These are phyloP conservation scores for Macaria liturata DNA, from an alignment of 2,888 invertebrate species.

Conservation along the genomic window DNA sequence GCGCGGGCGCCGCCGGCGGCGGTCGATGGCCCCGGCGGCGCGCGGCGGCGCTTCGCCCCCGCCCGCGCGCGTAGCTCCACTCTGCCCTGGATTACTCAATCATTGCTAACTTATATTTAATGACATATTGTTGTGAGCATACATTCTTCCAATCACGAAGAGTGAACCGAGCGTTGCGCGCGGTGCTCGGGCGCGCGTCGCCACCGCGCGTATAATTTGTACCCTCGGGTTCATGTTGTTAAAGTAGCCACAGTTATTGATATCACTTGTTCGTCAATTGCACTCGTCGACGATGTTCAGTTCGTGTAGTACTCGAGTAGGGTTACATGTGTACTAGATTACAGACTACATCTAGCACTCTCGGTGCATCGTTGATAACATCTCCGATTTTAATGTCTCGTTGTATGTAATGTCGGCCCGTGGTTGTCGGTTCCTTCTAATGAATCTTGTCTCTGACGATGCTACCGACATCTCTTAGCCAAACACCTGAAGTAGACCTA, in stretches of 20 bases:
- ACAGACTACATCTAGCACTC: conserved; percentile 15
- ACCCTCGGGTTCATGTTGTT: conserved; percentile 75
- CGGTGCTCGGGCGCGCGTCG: conserved; percentile 39
- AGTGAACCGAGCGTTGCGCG: conserved; percentile 16
- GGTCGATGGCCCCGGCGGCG: conserved; percentile 30
- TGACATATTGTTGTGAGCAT: not conserved
- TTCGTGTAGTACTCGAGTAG: conserved; percentile 68
- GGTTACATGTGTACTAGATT: conserved; percentile 48
- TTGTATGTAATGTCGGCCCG: conserved; percentile 54
- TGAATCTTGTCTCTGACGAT: conserved; percentile 30
- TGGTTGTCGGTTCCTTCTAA: conserved; percentile 31
- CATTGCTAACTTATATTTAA: not conserved
- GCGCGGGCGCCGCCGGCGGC: conserved; percentile 40
- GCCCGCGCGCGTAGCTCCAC: not conserved
- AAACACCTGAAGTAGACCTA: conserved; percentile 18
- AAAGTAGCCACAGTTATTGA: conserved; percentile 75
- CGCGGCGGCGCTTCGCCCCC: not conserved
- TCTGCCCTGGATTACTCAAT: not conserved
- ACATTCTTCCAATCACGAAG: not conserved
- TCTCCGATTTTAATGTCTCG: conserved; percentile 50
- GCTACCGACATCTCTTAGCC: conserved; percentile 29
- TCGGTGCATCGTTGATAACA: conserved; percentile 39
- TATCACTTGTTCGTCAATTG: conserved; percentile 83
- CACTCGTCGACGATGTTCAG: conserved; percentile 76
- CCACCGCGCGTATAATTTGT: conserved; percentile 63